Base-by-base conservation (phyloP, 2,113 vertebrate genomes). In the Taxidea taxus region DNA sequence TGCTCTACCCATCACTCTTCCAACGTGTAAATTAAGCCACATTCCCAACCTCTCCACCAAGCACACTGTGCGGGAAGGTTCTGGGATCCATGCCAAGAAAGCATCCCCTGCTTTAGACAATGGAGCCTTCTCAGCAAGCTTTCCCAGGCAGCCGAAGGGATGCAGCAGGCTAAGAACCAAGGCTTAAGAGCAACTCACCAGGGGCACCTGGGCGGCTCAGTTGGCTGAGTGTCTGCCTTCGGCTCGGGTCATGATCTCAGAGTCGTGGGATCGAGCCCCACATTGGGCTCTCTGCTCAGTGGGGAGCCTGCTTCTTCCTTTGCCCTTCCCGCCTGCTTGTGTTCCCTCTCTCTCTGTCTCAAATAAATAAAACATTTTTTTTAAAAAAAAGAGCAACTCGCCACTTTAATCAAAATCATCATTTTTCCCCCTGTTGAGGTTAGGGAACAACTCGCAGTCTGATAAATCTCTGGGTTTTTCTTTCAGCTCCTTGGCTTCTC, bases 21-120 rank as follows among this genome's bases (percentile, higher is more conserved):
- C 78, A 70, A 56, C 80, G 13, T 85, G 39, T 87, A 82, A 93
- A 93, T 31, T 6, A 87, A 37, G 78, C 51, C 54, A 29, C 86
- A 75, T 84, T 87, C 68, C 34, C 70, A 72, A 9, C 7, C 58
- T 70, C 64, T 21, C 84, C 51, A 15, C 21, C 39, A 68, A 80
- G 56, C 21, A 5, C 62, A 18, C 8, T 0, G 21, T 51, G 58
- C 56, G n/a, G 68, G 87, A 88, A 62, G 68, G 49, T 44, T 87
- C 96, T 92, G 92, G 94, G 87, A 90, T 34, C 85, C 15, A 1
- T 5, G 91, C 92, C 94, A 87, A 58, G 64, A 93, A 72, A 97
- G 42, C 42, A 77, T 2, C 51, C n/a, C 68, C 39, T 10, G 51
- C 68, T 27, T 74, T 44, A 34, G 84, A 80, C 82, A 62, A 60